phyloP scores from a whole-genome alignment of 2,113 vertebrate genomes.

The Pseudorectes ferrugineus region DNA sequence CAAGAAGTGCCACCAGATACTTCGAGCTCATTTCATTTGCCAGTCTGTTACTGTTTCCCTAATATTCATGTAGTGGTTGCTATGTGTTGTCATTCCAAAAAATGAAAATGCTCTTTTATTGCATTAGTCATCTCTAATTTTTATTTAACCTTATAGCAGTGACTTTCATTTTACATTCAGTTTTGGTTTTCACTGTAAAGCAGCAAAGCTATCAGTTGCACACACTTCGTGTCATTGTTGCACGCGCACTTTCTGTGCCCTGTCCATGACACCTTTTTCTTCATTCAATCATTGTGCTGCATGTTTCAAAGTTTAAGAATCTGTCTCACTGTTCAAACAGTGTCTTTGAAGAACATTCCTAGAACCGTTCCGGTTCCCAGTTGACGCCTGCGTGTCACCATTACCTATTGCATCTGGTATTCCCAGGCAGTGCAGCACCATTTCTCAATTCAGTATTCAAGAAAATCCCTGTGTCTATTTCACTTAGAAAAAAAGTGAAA shows the following conservation, averaged over 20 bases:
- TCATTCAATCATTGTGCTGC: background rate
- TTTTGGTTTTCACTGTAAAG: background rate
- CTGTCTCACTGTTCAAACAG: background rate
- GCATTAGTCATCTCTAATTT: background rate
- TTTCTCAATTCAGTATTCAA: background rate
- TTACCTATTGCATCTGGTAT: background rate
- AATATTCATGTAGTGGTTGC: background rate
- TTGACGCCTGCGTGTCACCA: background rate
- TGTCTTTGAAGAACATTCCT: background rate
- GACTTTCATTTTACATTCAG: background rate
- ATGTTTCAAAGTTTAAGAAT: background rate
- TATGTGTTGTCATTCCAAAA: background rate
- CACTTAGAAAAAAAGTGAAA: background rate
- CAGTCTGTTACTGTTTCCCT: background rate
- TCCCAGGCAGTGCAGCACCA: background rate
- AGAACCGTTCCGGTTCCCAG: background rate
- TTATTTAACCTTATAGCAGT: background rate
- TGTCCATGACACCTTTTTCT: background rate
- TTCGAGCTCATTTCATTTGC: background rate
- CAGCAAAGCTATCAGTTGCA: background rate
- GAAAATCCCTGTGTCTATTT: background rate
- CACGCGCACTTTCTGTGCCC: background rate
- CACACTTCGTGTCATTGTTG: background rate
- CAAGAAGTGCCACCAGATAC: background rate
- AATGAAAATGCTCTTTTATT: background rate